These are phyloP conservation scores for Alauda arvensis DNA, from an alignment of 2,797 vertebrate genomes.

Conservation along the genomic window DNA sequence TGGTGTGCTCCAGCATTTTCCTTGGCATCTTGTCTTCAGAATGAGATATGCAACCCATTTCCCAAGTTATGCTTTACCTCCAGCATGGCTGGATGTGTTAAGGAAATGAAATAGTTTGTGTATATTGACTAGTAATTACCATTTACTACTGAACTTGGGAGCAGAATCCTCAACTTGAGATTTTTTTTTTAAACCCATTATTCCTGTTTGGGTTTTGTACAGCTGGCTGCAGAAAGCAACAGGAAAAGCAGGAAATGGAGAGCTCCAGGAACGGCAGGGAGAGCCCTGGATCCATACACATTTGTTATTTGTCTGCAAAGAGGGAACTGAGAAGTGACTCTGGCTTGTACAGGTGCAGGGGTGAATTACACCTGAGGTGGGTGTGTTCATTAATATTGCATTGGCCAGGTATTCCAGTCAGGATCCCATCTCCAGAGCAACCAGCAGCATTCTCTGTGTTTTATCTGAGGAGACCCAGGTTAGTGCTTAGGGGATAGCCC, in stretches of 20 bases:
- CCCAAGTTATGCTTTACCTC: background rate
- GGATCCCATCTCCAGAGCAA: background rate
- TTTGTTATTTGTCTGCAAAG: background rate
- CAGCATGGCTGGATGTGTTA: background rate
- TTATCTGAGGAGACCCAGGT: background rate
- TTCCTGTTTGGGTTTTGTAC: background rate
- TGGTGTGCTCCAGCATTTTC: background rate
- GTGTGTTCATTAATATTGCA: accelerated
- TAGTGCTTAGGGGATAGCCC: accelerated
- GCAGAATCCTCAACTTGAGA: background rate
- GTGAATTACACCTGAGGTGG: background rate
- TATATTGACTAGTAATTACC: background rate
- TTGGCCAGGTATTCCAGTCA: background rate
- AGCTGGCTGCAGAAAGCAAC: background rate
- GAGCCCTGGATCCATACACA: accelerated
- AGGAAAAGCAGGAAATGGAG: background rate
- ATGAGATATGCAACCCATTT: background rate
- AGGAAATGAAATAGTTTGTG: background rate
- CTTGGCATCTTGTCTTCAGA: background rate
- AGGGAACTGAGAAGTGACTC: background rate
- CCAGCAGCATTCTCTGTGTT: background rate
- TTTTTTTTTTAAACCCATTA: background rate
- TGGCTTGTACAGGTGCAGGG: background rate
- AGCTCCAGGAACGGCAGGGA: background rate
- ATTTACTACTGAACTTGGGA: background rate